Evolutionary conservation across 2,888 invertebrate species (phyloP), one percentile per base, ranked within the genome.

Genomic region (Agrochola circellaris): DNA sequence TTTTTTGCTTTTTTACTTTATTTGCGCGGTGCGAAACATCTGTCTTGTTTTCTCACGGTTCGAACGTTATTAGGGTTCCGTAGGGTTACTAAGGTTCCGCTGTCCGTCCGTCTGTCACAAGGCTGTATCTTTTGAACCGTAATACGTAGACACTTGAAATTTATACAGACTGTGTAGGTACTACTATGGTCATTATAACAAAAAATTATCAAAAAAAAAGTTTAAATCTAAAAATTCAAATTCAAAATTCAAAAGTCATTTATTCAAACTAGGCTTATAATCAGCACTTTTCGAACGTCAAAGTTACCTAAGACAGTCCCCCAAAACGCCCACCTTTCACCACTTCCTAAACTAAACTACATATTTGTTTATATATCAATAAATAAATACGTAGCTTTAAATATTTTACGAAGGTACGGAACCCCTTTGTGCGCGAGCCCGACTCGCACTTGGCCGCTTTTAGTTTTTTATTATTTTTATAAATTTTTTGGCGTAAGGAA

Each of bases 1-100:
- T 61, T 51, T 64, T 73, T 67, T 75, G 62, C 17, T 7, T 54
- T 61, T 73, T 64, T 61, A 26, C 15, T 58, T 68, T 38, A 60
- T 65, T 84, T 79, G 65, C 83, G 23, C 60, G 48, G 78, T 65
- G 79, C 83, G 77, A 78, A 73, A 70, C 82, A 82, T 79, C 82
- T 82, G 82, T 84, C 84, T 42, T 23, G 17, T 65, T 62, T 84
- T 81, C 77, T 84, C 82, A 82, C 82, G 79, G 83, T 77, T 9
- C 48, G 82, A 20, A 0, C 56, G 64, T 15, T 51, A 23, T 51
- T 67, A 51, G 67, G 67, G 67, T 23, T 51, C 30, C 30, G 67
- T 51, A 51, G 15, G 15, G 26, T 15, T 30, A 15, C 23, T 30
- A 2, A 3, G 30, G 8, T 15, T 30, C 15, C 5, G 23, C 8